Conservation (phyloP, 2,888 invertebrate genomes). For the Drosophila meridionalis region DNA sequence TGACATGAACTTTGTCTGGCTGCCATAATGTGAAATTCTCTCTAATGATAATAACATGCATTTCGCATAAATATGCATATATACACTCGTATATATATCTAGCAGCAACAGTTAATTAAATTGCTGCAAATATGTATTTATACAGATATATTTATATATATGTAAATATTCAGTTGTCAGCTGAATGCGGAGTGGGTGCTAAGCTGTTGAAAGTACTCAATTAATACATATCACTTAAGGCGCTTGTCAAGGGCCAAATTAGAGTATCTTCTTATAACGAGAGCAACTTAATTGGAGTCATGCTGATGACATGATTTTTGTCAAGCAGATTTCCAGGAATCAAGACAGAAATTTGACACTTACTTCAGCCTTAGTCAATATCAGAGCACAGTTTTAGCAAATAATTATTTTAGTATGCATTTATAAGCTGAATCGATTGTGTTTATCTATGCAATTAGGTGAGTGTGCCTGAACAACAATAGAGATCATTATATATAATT, state of each 20-base stretch:
- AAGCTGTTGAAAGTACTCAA: constrained; percentile 32
- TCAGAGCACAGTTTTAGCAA: neutral
- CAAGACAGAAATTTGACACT: neutral
- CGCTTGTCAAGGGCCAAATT: constrained; percentile 19
- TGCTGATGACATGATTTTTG: neutral
- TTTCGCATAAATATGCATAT: constrained; percentile 12
- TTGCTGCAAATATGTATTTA: neutral
- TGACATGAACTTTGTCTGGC: constrained; percentile 15
- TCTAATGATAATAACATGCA: constrained; percentile 18
- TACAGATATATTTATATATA: neutral
- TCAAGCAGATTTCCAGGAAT: neutral
- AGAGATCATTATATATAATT: neutral
- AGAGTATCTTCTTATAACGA: neutral
- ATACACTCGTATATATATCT: neutral
- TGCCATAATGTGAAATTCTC: constrained; percentile 18
- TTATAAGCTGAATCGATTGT: neutral
- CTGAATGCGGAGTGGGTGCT: constrained; percentile 20
- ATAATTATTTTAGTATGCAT: neutral
- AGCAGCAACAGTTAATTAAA: constrained; percentile 53
- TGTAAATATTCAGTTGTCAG: neutral
- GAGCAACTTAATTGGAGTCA: neutral
- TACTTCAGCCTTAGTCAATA: neutral
- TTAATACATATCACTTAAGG: constrained; percentile 32
- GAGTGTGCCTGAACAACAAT: neutral
- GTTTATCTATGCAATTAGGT: neutral